phyloP scores from a whole-genome alignment of 2,113 vertebrate genomes.

The Atractosteus spatula region DNA sequence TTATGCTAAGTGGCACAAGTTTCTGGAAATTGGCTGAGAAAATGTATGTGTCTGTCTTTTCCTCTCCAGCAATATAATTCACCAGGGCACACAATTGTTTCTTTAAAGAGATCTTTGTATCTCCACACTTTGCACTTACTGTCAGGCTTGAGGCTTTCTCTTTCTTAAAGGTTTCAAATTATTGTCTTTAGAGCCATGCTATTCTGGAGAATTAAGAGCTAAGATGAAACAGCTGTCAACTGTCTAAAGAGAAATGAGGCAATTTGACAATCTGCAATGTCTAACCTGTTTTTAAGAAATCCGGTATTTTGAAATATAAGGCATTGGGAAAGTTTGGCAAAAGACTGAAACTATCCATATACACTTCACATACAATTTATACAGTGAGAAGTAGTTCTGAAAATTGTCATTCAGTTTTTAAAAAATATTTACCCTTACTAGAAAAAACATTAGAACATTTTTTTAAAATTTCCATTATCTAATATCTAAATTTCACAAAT shows the following conservation, averaged over 20 bases:
- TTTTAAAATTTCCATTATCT: conserved; percentile 13
- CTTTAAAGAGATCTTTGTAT: conserved; percentile 20
- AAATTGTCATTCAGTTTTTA: conserved; percentile 42
- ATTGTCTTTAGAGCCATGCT: neutral
- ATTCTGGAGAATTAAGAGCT: neutral
- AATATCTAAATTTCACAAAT: no score
- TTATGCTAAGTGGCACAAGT: conserved; percentile 41
- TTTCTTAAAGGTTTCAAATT: neutral
- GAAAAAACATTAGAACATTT: conserved; percentile 22
- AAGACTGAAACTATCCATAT: neutral
- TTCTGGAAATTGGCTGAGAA: conserved; percentile 19
- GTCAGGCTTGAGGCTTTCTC: neutral
- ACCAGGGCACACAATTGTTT: conserved; percentile 14
- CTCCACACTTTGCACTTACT: neutral
- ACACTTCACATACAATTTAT: conserved; percentile 32
- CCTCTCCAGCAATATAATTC: conserved; percentile 23
- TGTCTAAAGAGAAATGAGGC: neutral
- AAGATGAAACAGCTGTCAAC: conserved; percentile 26
- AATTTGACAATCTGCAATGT: conserved; percentile 8
- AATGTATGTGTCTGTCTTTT: conserved; percentile 19
- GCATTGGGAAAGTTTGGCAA: no score
- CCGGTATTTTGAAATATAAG: neutral
- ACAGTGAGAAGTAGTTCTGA: conserved; percentile 22
- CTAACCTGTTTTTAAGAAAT: neutral
- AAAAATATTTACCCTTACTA: conserved; percentile 40